phyloP scores from a whole-genome alignment of 2,888 invertebrate genomes.

The Leptarthrus brevirostris region DNA sequence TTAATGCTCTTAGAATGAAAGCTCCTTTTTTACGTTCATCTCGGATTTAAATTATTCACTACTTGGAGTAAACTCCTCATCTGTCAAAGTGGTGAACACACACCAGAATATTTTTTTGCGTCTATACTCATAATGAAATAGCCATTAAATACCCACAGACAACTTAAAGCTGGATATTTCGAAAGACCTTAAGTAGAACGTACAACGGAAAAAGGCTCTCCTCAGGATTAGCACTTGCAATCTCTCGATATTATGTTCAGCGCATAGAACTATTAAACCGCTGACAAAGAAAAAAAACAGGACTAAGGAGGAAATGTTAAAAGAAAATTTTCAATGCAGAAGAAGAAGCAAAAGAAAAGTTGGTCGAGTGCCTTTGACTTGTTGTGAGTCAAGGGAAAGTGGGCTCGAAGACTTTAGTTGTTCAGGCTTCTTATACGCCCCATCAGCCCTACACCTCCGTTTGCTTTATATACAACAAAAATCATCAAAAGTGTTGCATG shows the following conservation, averaged over 20 bases:
- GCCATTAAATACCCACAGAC: background rate
- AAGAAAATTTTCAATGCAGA: conserved; percentile 8
- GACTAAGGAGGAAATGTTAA: conserved; percentile 9
- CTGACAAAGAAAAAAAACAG: conserved; percentile 12
- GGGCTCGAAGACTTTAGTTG: background rate
- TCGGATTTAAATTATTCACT: too few species aligned
- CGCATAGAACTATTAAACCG: background rate
- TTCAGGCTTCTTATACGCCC: background rate
- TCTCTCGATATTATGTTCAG: conserved; percentile 20
- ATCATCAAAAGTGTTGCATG: conserved; percentile 31
- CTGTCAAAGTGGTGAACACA: too few species aligned
- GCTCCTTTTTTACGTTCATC: too few species aligned
- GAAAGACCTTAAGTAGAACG: background rate
- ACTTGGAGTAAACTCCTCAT: too few species aligned
- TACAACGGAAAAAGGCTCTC: background rate
- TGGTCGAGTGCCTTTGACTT: conserved; percentile 41
- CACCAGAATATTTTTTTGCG: too few species aligned
- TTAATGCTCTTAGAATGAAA: too few species aligned
- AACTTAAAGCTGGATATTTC: background rate
- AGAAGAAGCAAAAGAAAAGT: conserved; percentile 6
- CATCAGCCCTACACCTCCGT: background rate
- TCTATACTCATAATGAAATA: background rate
- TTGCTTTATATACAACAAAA: background rate
- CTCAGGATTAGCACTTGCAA: conserved; percentile 31
- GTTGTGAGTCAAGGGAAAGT: conserved; percentile 13